These are phyloP conservation scores for Atopsyche davidsoni DNA, from an alignment of 1,140 invertebrate species.

Conservation along the genomic window DNA sequence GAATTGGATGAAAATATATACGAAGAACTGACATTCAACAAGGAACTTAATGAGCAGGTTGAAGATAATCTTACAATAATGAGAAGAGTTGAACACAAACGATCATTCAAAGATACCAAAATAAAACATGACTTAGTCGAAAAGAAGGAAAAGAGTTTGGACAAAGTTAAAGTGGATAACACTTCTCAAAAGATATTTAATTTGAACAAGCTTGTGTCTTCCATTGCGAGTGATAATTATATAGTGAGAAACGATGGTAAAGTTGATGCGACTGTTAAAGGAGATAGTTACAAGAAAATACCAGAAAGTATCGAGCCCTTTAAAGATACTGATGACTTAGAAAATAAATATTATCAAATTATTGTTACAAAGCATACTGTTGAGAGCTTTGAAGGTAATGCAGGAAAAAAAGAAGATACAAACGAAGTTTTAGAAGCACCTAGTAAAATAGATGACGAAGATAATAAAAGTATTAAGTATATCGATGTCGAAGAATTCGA, in stretches of 20 bases:
- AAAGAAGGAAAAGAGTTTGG: conserved; percentile 7
- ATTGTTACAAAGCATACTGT: neutral
- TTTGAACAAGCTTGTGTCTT: too few relatives aligned
- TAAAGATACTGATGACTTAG: too few relatives aligned
- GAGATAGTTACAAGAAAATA: conserved; percentile 8
- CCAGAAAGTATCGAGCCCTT: too few relatives aligned
- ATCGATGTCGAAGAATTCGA: neutral
- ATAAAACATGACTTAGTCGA: neutral
- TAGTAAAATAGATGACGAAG: neutral
- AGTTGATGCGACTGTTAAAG: neutral
- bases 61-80: conserved; percentile 24
- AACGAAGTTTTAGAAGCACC: neutral
- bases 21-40: conserved; percentile 24
- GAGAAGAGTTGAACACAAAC: conserved; percentile 17
- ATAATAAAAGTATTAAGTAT: neutral
- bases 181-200: conserved; percentile 4
- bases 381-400: conserved; percentile 7
- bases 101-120: conserved; percentile 11
- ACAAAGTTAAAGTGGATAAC: neutral
- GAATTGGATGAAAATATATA: conserved; percentile 22
- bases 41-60: neutral
- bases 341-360: too few relatives aligned
- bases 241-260: neutral
- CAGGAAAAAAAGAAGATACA: conserved; percentile 11
- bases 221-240: too few relatives aligned